These are phyloP conservation scores for Leptobrachium ailaonicum DNA, from an alignment of 2,113 vertebrate genomes.

Conservation along the genomic window DNA sequence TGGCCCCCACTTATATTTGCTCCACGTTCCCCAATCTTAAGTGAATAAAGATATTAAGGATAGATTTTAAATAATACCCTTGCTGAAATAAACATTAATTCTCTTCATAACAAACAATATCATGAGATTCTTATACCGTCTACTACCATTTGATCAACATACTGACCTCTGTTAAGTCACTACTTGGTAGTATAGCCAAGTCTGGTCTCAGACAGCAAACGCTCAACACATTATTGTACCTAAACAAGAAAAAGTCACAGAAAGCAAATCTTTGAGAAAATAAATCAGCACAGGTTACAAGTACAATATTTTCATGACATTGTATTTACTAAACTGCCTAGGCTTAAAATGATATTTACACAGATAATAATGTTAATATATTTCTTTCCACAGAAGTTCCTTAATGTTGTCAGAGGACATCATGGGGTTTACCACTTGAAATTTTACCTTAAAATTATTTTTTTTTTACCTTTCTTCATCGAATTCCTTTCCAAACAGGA, in stretches of 20 bases:
- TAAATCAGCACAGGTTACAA: no score
- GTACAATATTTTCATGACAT: no score
- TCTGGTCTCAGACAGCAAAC: slow-evolving; percentile 85
- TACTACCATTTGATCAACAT: slow-evolving; percentile 3
- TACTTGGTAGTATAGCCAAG: slow-evolving; percentile 80
- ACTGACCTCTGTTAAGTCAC: slow-evolving; percentile 87
- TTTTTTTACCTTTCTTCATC: slow-evolving; percentile 94
- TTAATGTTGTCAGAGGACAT: no score
- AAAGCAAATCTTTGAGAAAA: background rate
- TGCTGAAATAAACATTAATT: background rate
- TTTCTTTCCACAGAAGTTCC: no score
- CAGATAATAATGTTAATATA: background rate
- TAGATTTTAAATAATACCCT: background rate
- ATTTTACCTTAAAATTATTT: no score
- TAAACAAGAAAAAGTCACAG: slow-evolving; percentile 50
- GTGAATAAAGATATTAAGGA: background rate
- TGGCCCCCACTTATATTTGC: slow-evolving; percentile 90
- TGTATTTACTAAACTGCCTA: no score
- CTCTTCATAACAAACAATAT: no score
- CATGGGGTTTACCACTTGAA: no score
- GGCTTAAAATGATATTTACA: background rate
- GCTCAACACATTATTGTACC: slow-evolving; percentile 83
- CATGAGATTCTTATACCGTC: background rate
- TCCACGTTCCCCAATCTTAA: slow-evolving; percentile 88
- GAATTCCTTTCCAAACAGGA: slow-evolving; percentile 87